These are phyloP conservation scores for Pollicipes pollicipes DNA, from an alignment of 1,140 invertebrate genomes.

Conservation along the genomic window DNA sequence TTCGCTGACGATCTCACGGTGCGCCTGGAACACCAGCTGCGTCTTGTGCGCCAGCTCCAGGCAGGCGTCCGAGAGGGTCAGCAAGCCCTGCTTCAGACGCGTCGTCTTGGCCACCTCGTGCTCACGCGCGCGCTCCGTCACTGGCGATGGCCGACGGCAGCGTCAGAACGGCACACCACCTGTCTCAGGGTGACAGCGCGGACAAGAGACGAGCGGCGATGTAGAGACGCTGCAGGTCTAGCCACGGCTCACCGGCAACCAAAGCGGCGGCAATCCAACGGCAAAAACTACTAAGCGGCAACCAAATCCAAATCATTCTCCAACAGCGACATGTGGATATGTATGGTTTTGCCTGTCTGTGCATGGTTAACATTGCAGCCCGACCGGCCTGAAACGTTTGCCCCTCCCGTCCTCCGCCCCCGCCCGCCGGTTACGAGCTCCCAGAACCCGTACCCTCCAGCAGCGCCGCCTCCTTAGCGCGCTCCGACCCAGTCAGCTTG, in stretches of 20 bases:
- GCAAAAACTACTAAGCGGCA: no score
- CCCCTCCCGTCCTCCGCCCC: no score
- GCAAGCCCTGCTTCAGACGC: conserved; percentile 32
- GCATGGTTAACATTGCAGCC: no score
- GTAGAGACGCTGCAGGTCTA: no score
- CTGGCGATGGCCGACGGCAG: conserved; percentile 22
- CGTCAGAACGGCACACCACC: neutral
- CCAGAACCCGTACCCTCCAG: no score
- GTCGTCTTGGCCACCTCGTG: conserved; percentile 38
- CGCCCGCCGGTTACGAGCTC: neutral
- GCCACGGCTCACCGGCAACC: no score
- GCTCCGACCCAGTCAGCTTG: neutral
- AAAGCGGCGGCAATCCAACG: no score
- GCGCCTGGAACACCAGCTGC: conserved; percentile 32
- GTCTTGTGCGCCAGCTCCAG: conserved; percentile 31
- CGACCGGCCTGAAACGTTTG: neutral
- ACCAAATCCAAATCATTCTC: no score
- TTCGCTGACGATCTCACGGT: conserved; percentile 29
- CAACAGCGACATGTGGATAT: neutral
- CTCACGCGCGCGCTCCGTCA: conserved; percentile 31
- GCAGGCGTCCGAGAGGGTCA: conserved; percentile 33
- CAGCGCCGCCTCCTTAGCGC: neutral
- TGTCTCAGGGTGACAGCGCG: no score
- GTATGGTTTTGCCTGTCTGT: no score
- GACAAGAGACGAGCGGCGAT: no score